Conservation (phyloP, 2,113 vertebrate species). For the Scolopax mira region DNA sequence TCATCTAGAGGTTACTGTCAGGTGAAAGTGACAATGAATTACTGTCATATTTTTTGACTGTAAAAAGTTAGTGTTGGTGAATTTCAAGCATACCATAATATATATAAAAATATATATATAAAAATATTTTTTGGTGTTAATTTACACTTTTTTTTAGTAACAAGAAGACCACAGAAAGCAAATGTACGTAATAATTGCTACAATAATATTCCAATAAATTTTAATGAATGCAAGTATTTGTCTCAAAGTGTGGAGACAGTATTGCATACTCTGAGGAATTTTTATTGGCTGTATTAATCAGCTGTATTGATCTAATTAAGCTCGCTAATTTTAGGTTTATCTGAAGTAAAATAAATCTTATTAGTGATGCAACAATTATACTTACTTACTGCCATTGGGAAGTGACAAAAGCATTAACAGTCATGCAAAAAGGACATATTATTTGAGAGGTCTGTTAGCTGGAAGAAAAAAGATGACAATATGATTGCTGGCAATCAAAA, state of each 20-base stretch:
- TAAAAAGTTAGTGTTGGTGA: neutral
- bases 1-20: neutral
- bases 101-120: too few species aligned
- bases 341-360: neutral
- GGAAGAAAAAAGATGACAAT: neutral
- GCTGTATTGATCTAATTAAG: neutral
- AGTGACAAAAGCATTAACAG: neutral
- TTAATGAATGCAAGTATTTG: neutral
- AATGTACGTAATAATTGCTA: neutral
- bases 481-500: neutral
- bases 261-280: neutral
- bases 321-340: neutral
- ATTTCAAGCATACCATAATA: neutral
- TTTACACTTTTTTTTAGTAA: neutral
- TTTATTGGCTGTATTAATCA: neutral
- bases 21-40: too few species aligned
- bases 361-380: neutral
- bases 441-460: neutral
- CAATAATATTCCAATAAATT: neutral
- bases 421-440: neutral
- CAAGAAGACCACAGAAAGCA: neutral
- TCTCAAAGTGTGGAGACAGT: neutral
- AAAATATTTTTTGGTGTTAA: neutral
- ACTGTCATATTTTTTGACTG: neutral
- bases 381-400: neutral